Percentiles rank a stretch among this genome's conserved stretches.
These are phyloP conservation scores for Cyrtonyx montezumae DNA, from an alignment of 2,113 vertebrate species.

Conservation along the genomic window DNA sequence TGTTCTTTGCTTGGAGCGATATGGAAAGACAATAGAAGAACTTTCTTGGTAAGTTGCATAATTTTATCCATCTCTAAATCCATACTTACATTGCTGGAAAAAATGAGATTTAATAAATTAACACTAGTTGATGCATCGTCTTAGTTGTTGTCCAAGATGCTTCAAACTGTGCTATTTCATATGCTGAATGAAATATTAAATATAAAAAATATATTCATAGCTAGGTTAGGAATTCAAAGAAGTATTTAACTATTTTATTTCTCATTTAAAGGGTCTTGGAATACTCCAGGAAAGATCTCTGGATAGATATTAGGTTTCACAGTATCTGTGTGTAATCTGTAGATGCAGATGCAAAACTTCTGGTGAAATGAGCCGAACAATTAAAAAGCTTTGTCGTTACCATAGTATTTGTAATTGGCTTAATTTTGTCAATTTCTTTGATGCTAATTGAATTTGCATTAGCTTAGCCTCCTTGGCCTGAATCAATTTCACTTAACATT, in stretches of 20 bases:
- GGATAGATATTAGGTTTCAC: neutral
- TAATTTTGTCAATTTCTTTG: neutral
- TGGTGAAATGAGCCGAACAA: neutral
- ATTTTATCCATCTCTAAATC: neutral
- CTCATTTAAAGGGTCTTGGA: neutral
- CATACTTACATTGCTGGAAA: neutral
- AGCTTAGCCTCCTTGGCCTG: neutral
- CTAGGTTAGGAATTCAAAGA: neutral
- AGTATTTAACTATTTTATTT: neutral
- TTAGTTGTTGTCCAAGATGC: neutral
- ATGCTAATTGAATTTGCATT: slow-evolving; percentile 8
- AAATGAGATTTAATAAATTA: neutral
- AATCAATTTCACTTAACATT: slow-evolving; percentile 5
- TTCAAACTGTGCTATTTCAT: neutral
- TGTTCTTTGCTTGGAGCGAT: neutral
- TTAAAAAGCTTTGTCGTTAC: neutral
- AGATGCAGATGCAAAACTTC: neutral
- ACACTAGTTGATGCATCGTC: neutral
- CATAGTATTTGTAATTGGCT: neutral
- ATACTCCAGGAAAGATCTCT: neutral
- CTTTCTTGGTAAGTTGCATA: neutral
- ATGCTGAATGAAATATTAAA: neutral
- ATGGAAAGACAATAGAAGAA: neutral
- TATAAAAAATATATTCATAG: neutral
- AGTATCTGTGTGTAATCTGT: neutral